Evolutionary conservation across 2,797 vertebrate genomes (phyloP).

Genomic region (Scleropages formosus): DNA sequence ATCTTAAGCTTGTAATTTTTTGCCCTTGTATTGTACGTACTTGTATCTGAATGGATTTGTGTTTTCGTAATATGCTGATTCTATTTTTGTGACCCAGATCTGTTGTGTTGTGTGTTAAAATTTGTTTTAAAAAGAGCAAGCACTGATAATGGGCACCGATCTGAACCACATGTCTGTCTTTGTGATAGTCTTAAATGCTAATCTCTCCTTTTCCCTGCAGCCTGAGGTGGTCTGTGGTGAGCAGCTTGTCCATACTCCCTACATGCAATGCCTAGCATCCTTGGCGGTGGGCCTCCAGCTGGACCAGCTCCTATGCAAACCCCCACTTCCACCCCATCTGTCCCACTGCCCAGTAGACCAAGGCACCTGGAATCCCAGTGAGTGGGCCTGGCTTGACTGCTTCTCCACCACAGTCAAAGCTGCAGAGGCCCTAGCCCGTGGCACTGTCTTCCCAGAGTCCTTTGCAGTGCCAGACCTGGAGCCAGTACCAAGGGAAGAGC

Average conservation of each 20-base stretch:
- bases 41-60: background rate
- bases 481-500: slow-evolving; percentile 87
- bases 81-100: no score
- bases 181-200: background rate
- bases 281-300: slow-evolving; percentile 92
- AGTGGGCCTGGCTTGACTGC: slow-evolving; percentile 95
- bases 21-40: background rate
- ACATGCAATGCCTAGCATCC: slow-evolving; percentile 95
- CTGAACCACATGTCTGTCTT: background rate
- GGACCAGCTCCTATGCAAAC: slow-evolving; percentile 83
- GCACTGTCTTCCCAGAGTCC: slow-evolving; percentile 84
- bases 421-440: slow-evolving; percentile 88
- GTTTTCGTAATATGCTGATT: background rate
- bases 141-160: background rate
- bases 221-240: slow-evolving; percentile 94
- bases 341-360: slow-evolving; percentile 74
- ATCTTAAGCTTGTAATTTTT: background rate
- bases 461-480: slow-evolving; percentile 92
- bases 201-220: slow-evolving; percentile 56
- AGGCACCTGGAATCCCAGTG: slow-evolving; percentile 78
- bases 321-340: slow-evolving; percentile 80
- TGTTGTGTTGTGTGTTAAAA: no score
- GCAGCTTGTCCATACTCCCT: slow-evolving; percentile 94
- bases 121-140: background rate
- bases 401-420: slow-evolving; percentile 95